Base-by-base conservation (phyloP, 1,140 invertebrate genomes). In the Leptinotarsa texana region DNA sequence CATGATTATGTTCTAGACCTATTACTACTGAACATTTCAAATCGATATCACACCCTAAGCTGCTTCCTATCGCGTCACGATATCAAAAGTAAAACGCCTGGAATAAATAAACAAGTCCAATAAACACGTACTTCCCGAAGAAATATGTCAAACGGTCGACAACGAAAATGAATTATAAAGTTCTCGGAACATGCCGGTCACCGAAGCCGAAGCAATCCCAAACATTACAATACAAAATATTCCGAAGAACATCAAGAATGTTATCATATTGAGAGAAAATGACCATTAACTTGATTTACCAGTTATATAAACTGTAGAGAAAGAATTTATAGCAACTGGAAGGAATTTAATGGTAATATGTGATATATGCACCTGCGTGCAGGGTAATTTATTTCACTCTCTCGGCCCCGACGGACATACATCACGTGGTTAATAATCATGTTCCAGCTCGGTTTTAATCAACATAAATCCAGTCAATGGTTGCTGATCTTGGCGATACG, bases 211-310 rank as follows among this genome's bases (percentile, higher is more conserved):
- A 57, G 51, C 51, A 57, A 24, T 70, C n/a, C 42, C 57, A 75
- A 75, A 72, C 70, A 75, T 72, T 75, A 75, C 74, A 75, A 75
- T 75, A 75, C 74, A 66, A 67, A 78, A 74, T 75, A 78, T 75
- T 75, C 66, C 77, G 27, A 48, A 69, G 74, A 75, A 75, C 71
- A 75, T 65, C 66, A 76, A 70, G 77, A 78, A 76, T 74, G 75
- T 76, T 75, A 78, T 78, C 75, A 75, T 71, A 78, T 76, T 75
- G 77, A 75, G 72, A 80, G 69, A 75, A 74, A 78, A 76, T 70
- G 77, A 74, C 76, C 76, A 80, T 78, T 80, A 77, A 80, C 24
- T 80, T 78, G 79, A 80, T 80, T 78, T 78, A 80, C 75, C 77
- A 77, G 79, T 76, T 78, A 78, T 74, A 80, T 78, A 77, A 77